Evolutionary conservation across 2,888 invertebrate genomes (phyloP).

Genomic region (Dolomedes plantarius): DNA sequence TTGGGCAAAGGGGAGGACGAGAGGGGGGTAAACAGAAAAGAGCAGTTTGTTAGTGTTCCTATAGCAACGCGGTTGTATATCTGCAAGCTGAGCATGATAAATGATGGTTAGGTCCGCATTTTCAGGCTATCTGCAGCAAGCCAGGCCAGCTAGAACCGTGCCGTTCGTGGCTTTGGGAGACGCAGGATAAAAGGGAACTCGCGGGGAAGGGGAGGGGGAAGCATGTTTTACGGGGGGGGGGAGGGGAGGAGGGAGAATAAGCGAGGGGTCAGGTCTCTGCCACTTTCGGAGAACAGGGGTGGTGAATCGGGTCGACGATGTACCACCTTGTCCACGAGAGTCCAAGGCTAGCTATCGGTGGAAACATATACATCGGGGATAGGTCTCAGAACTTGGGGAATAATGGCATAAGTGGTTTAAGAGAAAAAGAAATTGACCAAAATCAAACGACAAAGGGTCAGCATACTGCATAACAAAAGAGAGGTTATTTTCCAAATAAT

Average conservation of each 20-base stretch:
- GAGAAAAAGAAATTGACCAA: too few species aligned
- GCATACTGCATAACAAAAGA: too few species aligned
- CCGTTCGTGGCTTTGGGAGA: constrained; percentile 53
- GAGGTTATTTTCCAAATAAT: too few species aligned
- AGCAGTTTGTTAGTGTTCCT: constrained; percentile 71
- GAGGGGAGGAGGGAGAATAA: background rate
- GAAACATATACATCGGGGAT: too few species aligned
- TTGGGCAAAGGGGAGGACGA: constrained; percentile 18
- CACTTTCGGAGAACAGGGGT: constrained; percentile 58
- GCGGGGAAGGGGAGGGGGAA: background rate
- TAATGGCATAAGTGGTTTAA: too few species aligned
- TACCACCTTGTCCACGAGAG: constrained; percentile 1
- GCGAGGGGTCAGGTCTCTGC: constrained; percentile 66
- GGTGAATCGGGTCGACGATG: constrained; percentile 46
- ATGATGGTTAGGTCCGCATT: constrained; percentile 64
- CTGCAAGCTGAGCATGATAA: constrained; percentile 72
- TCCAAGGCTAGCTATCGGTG: background rate
- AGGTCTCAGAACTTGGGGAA: too few species aligned
- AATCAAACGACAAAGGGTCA: too few species aligned
- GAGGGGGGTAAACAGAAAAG: constrained; percentile 67
- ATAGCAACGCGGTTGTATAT: constrained; percentile 70
- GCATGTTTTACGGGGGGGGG: background rate
- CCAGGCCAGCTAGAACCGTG: constrained; percentile 47
- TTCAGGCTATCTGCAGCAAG: constrained; percentile 66
- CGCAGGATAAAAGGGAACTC: background rate